Evolutionary conservation across 2,888 invertebrate genomes (phyloP), one percentile per base, ranked within the genome.

Genomic region (Calephelis perditalis): DNA sequence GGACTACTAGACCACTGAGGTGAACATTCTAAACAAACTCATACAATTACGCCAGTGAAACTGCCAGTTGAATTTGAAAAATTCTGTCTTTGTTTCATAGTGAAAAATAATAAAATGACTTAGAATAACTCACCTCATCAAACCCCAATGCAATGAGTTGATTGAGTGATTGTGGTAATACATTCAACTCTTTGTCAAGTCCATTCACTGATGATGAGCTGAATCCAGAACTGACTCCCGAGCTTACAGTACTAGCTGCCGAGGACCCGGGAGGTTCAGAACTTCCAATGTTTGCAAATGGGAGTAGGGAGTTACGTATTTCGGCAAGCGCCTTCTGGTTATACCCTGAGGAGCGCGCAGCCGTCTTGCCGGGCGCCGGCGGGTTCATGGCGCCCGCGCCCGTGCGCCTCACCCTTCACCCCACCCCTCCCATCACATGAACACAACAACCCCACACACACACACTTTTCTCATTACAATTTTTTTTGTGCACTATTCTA

Each of bases 271-370:
- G 92, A 57, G 94, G 93, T 71, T 93, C 93, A 6, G 91, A 86
- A 67, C 76, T 89, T 63, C 90, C 88, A 70, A 89, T 93, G 76
- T 95, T 95, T 60, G 95, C 96, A 81, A 96, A 96, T 60, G 96
- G 96, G 73, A 95, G 91, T 73, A 96, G 85, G 64, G 96, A 96
- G 83, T 96, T 96, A 72, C 96, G 93, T 77, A 96, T 96, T 87
- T 96, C 95, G 86, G 95, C 96, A 85, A 96, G 93, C 79, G 96
- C 96, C 91, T 96, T 96, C 86, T 96, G 95, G 88, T 95, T 95
- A 88, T 96, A 96, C 90, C 95, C 95, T 91, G 94, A 93, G 81
- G 92, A 92, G 89, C 94, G 93, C 91, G 93, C 92, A 87, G 93
- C 92, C 89, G 93, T 85, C 84, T 91, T 91, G 85, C 88, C 88